These are phyloP conservation scores for Drosophila aff. DNA, from an alignment of 1,140 invertebrate species.

Conservation along the genomic window DNA sequence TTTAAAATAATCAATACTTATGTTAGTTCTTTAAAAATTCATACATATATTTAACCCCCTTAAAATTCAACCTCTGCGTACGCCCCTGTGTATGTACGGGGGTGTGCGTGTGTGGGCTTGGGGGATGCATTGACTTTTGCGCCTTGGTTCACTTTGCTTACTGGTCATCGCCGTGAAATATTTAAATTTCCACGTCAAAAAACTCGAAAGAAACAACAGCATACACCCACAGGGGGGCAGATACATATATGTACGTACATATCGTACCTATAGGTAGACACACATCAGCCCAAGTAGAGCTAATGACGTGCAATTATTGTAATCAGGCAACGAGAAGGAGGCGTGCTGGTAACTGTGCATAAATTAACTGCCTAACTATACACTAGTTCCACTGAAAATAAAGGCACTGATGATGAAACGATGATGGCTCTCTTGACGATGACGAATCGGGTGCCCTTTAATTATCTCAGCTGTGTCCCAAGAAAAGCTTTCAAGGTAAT, in stretches of 20 bases:
- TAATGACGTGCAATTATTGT: slow-evolving; percentile 51
- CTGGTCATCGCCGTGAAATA: slow-evolving; percentile 36
- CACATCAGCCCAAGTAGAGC: slow-evolving; percentile 3
- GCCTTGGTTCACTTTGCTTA: slow-evolving; percentile 27
- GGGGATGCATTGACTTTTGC: slow-evolving; percentile 39
- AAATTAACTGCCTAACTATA: slow-evolving; percentile 27
- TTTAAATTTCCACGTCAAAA: slow-evolving; percentile 29
- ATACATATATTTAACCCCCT: not conserved
- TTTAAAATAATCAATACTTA: too few relatives aligned
- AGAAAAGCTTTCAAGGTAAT: not conserved
- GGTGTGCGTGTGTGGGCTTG: slow-evolving; percentile 6
- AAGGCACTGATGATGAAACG: not conserved
- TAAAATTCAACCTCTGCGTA: not conserved
- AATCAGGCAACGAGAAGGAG: slow-evolving; percentile 31
- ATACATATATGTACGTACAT: too few relatives aligned
- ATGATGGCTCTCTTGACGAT: slow-evolving; percentile 12
- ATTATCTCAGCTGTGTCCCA: slow-evolving; percentile 17
- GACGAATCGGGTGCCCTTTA: slow-evolving; percentile 19
- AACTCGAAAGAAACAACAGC: slow-evolving; percentile 15
- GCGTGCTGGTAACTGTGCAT: slow-evolving; percentile 46
- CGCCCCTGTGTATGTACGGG: not conserved
- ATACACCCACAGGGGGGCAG: slow-evolving; percentile 1
- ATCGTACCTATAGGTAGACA: not conserved
- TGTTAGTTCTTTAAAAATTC: not conserved
- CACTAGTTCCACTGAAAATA: slow-evolving; percentile 4